Base-by-base conservation (phyloP, 1,140 invertebrate species). In the Andricus grossulariae region DNA sequence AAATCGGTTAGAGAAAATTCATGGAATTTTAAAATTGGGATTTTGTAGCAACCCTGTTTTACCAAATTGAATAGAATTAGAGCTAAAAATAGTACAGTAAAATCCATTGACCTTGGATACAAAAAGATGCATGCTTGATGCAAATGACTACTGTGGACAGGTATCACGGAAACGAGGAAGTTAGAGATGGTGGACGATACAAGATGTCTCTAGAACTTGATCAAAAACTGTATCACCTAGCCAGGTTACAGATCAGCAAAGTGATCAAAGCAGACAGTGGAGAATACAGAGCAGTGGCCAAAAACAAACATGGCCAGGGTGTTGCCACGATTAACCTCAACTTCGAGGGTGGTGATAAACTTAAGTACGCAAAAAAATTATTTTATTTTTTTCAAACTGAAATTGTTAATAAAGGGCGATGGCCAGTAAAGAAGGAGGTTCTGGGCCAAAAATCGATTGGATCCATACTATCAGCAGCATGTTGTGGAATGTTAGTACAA, bases 301-400 rank as follows among this genome's bases (percentile, higher is more conserved):
- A 95, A 92, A 99, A 99, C 92, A 96, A 95, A 87, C 94, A 96
- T 83, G 98, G 98, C 79, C 96, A 97, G 92, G 97, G 97, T 72
- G 94, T 96, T 54, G 97, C 98, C 57, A 98, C 97, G 80, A 98
- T 99, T 88, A 99, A 98, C 93, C 93, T 99, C 18, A 99, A 98
- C 92, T 98, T 98, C 91, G 96, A 97, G 92, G 96, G 96, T 86
- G 94, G 95, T 84, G 96, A 95, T 82, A 97, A 96, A 93, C 94
- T 95, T 81, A 97, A 97, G 96, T 97, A 95, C 94, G 95, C 89
- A 79, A 39, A 39, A 39, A 39, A 39, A 39, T 39, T 77, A 50
- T 49, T 16, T n/a, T 66, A 2, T 66, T 66, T 66, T 66, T 39
- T 51, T 45, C 73, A 49, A 50, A n/a, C 19, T 70, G 11, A 16